phyloP scores from a whole-genome alignment of 2,888 invertebrate species.

The Tinea trinotella region DNA sequence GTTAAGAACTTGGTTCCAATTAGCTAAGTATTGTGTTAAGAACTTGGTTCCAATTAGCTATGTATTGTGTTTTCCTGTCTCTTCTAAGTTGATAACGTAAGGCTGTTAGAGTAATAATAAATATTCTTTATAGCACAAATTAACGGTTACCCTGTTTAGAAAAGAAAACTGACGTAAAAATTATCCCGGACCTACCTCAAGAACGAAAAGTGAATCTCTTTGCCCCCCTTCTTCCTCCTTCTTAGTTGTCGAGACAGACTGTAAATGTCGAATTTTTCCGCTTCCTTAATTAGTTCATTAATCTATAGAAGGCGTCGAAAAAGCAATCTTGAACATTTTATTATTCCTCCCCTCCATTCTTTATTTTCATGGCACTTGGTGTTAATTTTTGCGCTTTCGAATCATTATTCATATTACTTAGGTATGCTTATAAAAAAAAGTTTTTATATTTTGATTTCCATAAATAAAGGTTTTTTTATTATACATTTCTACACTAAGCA shows the following conservation, averaged over 20 bases:
- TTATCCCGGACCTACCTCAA: slow-evolving; percentile 64
- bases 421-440: too few relatives aligned
- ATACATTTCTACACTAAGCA: too few relatives aligned
- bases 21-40: too few relatives aligned
- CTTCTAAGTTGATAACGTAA: too few relatives aligned
- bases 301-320: slow-evolving; percentile 30
- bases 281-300: slow-evolving; percentile 62
- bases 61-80: too few relatives aligned
- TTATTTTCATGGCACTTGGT: neutral
- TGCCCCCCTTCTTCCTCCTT: slow-evolving; percentile 15
- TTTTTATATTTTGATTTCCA: too few relatives aligned
- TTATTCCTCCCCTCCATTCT: neutral
- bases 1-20: too few relatives aligned
- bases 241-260: slow-evolving; percentile 29
- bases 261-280: slow-evolving; percentile 41
- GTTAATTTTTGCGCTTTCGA: too few relatives aligned
- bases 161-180: slow-evolving; percentile 66
- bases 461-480: too few relatives aligned
- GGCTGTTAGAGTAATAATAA: too few relatives aligned
- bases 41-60: too few relatives aligned
- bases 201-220: slow-evolving; percentile 31
- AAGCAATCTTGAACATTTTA: neutral
- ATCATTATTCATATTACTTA: too few relatives aligned
- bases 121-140: neutral
- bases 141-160: neutral